A percentile compares a stretch with the other conserved stretches of the same genome.
phyloP scores from a whole-genome alignment of 1,140 invertebrate species.

The Eulimnadia texana region DNA sequence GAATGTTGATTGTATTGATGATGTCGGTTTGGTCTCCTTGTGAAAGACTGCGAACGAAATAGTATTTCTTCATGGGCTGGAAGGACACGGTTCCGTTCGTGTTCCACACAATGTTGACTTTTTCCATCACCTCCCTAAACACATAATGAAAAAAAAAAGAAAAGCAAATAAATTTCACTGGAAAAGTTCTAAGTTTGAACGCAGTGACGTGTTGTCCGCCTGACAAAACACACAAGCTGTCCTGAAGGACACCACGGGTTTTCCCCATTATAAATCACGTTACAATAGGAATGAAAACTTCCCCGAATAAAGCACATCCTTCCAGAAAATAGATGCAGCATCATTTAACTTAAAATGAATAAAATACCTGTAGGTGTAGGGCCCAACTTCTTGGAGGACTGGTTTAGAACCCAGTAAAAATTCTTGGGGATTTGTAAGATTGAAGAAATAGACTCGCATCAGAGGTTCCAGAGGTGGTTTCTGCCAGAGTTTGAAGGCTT shows the following conservation, averaged over 20 bases:
- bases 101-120: conserved; percentile 63
- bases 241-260: too few species aligned
- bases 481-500: conserved; percentile 71
- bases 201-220: too few species aligned
- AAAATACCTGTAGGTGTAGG: conserved; percentile 88
- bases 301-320: too few species aligned
- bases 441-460: conserved; percentile 71
- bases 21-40: conserved; percentile 62
- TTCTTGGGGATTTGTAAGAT: conserved; percentile 68
- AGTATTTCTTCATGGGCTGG: conserved; percentile 65
- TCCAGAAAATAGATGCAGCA: too few species aligned
- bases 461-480: conserved; percentile 68
- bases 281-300: too few species aligned
- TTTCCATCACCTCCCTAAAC: conserved; percentile 39
- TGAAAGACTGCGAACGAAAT: conserved; percentile 69
- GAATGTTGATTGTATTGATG: conserved; percentile 77
- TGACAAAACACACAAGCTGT: too few species aligned
- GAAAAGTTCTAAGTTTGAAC: too few species aligned
- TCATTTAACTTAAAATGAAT: too few species aligned
- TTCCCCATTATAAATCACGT: too few species aligned
- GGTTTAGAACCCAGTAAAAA: conserved; percentile 54
- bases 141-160: neutral
- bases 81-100: conserved; percentile 73
- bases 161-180: too few species aligned
- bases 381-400: conserved; percentile 62